Base-by-base conservation (phyloP, 2,113 vertebrate genomes). In the Phaetusa simplex region DNA sequence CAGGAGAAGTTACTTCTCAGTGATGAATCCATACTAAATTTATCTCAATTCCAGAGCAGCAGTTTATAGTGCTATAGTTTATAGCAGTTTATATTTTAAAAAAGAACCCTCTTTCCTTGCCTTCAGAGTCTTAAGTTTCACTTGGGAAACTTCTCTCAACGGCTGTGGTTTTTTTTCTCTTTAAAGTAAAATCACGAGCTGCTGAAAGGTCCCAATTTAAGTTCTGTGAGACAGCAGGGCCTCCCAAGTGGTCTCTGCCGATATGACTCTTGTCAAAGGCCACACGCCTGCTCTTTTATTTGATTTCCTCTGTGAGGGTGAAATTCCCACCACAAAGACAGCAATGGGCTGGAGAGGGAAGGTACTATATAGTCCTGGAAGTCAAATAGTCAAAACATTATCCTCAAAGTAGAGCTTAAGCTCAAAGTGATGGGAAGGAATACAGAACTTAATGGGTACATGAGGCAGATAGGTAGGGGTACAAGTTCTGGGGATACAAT, bases 121-220 rank as follows among this genome's bases (percentile, higher is more conserved):
- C 47, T 94, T 91, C 55, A 32, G 61, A 86, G n/a, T 84, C n/a
- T 66, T 20, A 38, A 87, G 47, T 89, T 97, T 97, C 93, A 82
- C 91, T 96, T 93, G 93, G 93, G 94, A 97, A 96, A 96, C 77
- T 96, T 96, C 77, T 96, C 76, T 88, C 55, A n/a, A 65, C 34
- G 73, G 6, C 27, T 80, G 42, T 9, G 45, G 1, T 4, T 2
- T n/a, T 62, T 34, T 62, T 65, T 16, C 36, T 81, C 59, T 88
- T 92, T 94, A 64, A 96, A 81, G 86, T 86, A 84, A 92, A 95
- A 86, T 95, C 91, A 95, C 0, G 10, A 93, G 69, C 81, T 96
- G 95, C 47, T 96, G 89, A 96, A 96, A 96, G 81, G 73, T 96
- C 69, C 55, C 55, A 84, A 38, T 88, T 95, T 96, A 93, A 92